These are phyloP conservation scores for Mesoligia furuncula DNA, from an alignment of 2,888 invertebrate genomes.

Conservation along the genomic window DNA sequence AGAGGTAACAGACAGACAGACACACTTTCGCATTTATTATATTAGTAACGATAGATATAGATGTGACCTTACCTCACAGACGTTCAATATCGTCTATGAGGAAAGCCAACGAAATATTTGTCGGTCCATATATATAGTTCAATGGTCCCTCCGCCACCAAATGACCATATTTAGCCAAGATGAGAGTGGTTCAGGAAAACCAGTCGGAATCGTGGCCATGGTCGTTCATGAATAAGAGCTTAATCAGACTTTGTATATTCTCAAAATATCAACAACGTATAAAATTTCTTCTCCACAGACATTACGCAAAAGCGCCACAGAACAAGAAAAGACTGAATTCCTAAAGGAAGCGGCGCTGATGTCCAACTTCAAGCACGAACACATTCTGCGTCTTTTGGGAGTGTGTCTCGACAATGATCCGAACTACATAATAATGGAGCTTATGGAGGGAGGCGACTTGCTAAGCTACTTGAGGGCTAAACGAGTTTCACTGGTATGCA, in stretches of 20 bases:
- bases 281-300: slow-evolving; percentile 90
- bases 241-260: neutral
- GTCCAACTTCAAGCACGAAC: slow-evolving; percentile 99
- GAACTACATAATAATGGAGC: slow-evolving; percentile 98
- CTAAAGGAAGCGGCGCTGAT: slow-evolving; percentile 99
- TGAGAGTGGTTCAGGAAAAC: neutral
- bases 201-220: neutral
- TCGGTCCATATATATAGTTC: neutral
- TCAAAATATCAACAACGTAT: neutral
- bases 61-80: neutral
- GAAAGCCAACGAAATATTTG: neutral
- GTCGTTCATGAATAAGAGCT: neutral
- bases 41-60: no score
- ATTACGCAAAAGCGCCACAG: slow-evolving; percentile 96
- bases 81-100: neutral
- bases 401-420: slow-evolving; percentile 98
- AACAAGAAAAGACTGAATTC: slow-evolving; percentile 97
- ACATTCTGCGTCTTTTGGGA: slow-evolving; percentile 97
- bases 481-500: slow-evolving; percentile 92
- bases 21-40: no score
- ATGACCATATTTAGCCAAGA: neutral
- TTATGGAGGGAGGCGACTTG: slow-evolving; percentile 99
- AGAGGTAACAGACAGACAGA: no score
- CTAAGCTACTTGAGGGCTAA: slow-evolving; percentile 96
- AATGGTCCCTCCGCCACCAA: no score